Base-by-base conservation (phyloP, 92 coral and sea anemone species). In the Porites evermanni region DNA sequence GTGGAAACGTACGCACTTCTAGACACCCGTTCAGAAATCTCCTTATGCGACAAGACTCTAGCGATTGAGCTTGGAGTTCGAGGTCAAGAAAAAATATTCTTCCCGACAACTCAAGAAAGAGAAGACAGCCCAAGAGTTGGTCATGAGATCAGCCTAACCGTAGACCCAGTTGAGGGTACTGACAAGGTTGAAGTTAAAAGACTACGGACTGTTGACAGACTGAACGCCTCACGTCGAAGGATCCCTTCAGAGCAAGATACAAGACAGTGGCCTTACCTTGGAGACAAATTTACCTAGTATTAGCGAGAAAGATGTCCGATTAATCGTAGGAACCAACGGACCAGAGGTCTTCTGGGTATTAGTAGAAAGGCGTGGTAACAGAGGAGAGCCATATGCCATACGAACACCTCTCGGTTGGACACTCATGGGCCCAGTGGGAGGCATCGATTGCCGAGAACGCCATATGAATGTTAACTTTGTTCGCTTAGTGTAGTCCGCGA, bases 341-440 rank as follows among this genome's bases (percentile, higher is more conserved):
- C 92, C 75, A 0, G 92, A 77, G 23, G 92, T 81, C 11, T 88
- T 88, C 74, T 88, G 88, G 80, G 90, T 85, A 52, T 44, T 85
- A 51, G 93, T 74, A 23, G 93, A 90, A 74, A 84, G 90, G 47
- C 74, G 83, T 19, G 86, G 74, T 32, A 64, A 38, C 54, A 50
- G 53, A 38, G 59, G 59, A 3, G 88, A 87, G 19, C 91, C 91
- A 7, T 88, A 73, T 12, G 88, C 91, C 4, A 74, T 81, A 16
- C 79, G 81, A 2, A 73, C 88, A 17, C 91, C 82, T 12, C 29
- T 89, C 78, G 89, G 79, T 14, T 78, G 89, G 93, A 65, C 81
- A 1, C 58, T 79, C 86, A 52, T 24, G 26, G 26, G 26, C 26
- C 26, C 26, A 24, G 26, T 24, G 26, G 26, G 26, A 24, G 1